Evolutionary conservation across 2,113 vertebrate genomes (phyloP).

Genomic region (Peromyscus polionotus): DNA sequence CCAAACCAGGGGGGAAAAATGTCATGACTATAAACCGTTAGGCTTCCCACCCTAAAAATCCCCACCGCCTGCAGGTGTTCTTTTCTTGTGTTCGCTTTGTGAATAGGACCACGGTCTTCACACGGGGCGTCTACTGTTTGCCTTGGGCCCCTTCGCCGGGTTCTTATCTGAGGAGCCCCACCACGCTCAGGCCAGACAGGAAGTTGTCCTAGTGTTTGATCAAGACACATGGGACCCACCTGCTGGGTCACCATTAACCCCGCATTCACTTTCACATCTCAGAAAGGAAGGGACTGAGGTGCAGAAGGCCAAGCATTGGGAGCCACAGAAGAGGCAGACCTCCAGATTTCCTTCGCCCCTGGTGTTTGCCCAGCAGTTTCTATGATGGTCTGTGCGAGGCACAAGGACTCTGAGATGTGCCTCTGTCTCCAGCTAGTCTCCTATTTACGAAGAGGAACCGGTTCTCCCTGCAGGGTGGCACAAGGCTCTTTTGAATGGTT

Average conservation of each 20-base stretch:
- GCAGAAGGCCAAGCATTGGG: neutral
- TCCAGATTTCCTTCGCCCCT: neutral
- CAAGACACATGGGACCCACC: neutral
- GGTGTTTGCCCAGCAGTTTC: neutral
- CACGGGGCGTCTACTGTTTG: neutral
- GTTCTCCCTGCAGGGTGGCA: neutral
- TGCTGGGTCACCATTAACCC: neutral
- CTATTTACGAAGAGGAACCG: neutral
- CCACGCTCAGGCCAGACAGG: neutral
- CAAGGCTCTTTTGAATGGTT: neutral
- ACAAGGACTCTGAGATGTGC: neutral
- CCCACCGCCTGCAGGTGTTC: neutral
- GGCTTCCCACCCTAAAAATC: neutral
- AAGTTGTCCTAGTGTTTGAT: neutral
- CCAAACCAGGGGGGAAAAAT: neutral
- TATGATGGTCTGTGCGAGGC: neutral
- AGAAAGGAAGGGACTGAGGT: neutral
- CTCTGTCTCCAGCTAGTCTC: neutral
- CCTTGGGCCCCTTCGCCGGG: neutral
- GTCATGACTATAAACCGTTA: neutral
- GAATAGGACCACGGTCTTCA: neutral
- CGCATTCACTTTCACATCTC: neutral
- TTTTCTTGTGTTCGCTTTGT: neutral
- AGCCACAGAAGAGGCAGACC: neutral
- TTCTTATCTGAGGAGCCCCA: slow-evolving; percentile 49